Evolutionary conservation across 2,113 vertebrate species (phyloP).

Genomic region (Megaceryle torquata): DNA sequence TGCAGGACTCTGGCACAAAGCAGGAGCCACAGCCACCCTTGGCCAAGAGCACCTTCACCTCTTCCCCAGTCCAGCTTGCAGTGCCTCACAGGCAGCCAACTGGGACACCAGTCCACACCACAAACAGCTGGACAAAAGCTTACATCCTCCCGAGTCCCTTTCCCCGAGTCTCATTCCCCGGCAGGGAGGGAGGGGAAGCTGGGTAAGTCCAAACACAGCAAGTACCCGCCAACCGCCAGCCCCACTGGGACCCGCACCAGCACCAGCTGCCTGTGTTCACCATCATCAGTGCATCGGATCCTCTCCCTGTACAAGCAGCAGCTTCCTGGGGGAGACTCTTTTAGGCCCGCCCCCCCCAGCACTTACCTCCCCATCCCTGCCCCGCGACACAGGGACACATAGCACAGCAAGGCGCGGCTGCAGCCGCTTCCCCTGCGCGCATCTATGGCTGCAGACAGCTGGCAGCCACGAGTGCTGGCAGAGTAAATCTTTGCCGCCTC

Average conservation of each 20-base stretch:
- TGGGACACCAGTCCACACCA: background rate
- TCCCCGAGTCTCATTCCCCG: background rate
- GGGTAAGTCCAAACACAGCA: background rate
- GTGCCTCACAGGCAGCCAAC: background rate
- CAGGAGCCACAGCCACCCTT: background rate
- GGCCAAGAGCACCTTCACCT: background rate
- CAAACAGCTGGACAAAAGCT: background rate
- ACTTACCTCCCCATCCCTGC: background rate
- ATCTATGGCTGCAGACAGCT: constrained; percentile 14
- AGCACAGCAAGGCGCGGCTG: accelerated
- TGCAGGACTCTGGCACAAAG: background rate
- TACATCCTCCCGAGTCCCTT: background rate
- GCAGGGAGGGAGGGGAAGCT: background rate
- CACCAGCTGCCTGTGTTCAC: background rate
- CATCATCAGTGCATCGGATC: accelerated
- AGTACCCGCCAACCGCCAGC: background rate
- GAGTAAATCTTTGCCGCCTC: constrained; percentile 47
- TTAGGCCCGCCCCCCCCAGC: background rate
- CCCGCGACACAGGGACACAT: accelerated
- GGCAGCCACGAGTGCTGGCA: background rate
- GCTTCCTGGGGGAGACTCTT: background rate
- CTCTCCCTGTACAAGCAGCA: background rate
- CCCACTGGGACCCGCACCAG: background rate
- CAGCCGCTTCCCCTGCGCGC: background rate
- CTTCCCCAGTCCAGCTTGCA: background rate